Evolutionary conservation across 1,140 invertebrate species (phyloP).

Genomic region (Saccostrea glomerata): DNA sequence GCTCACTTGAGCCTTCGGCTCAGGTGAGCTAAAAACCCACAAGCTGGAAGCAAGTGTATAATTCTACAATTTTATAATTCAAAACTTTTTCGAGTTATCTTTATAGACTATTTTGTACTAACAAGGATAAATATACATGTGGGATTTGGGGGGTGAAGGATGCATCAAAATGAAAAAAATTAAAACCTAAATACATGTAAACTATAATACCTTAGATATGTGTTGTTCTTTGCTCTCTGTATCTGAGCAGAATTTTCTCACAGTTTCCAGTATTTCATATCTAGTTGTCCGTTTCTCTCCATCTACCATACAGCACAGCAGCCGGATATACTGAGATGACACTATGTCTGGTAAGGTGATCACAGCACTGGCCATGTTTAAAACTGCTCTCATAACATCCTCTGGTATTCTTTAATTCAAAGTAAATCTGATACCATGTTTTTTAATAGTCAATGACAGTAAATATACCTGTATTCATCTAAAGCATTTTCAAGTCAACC

Average conservation of each 20-base stretch:
- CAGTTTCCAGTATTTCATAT: not conserved
- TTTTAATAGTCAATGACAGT: too few species aligned
- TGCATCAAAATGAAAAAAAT: too few species aligned
- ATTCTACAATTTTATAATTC: too few species aligned
- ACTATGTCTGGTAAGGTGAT: not conserved
- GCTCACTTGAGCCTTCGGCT: too few species aligned
- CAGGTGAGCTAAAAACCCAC: too few species aligned
- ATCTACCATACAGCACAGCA: not conserved
- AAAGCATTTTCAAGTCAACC: too few species aligned
- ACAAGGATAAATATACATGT: too few species aligned
- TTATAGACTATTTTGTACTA: too few species aligned
- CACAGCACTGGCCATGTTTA: not conserved
- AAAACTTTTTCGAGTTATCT: too few species aligned
- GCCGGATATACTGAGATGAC: not conserved
- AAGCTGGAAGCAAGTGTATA: too few species aligned
- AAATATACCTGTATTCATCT: too few species aligned
- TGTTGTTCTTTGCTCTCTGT: not conserved
- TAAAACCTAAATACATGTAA: not conserved
- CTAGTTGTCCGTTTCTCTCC: not conserved
- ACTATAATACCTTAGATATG: not conserved
- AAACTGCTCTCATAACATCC: not conserved
- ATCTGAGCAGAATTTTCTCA: not conserved
- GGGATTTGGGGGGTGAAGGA: too few species aligned
- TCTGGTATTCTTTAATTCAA: slow-evolving; percentile 2
- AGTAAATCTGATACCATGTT: not conserved